Conservation (phyloP, 1,140 invertebrate species). For the Hycleus cichorii region DNA sequence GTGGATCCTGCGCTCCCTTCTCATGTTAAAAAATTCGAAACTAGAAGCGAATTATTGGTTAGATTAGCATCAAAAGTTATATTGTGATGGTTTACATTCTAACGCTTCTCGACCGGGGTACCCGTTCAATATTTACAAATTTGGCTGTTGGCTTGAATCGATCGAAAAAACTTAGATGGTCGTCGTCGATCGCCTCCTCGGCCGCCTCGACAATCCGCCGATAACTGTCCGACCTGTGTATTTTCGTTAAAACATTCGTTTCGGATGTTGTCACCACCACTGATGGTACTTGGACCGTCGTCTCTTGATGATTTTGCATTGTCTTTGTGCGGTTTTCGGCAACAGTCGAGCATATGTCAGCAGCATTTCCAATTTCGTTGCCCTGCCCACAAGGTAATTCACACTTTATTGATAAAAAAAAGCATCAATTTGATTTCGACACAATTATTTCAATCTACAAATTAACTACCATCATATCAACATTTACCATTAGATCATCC, state of each 20-base stretch:
- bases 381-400: constrained; percentile 52
- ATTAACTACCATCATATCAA: not conserved
- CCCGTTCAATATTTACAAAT: constrained; percentile 38
- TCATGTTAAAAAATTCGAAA: constrained; percentile 47
- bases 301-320: constrained; percentile 4
- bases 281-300: constrained; percentile 2
- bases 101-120: constrained; percentile 33
- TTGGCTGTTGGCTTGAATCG: constrained; percentile 46
- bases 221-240: constrained; percentile 47
- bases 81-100: constrained; percentile 31
- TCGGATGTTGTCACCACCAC: constrained; percentile 37
- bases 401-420: constrained; percentile 7
- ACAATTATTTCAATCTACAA: no score
- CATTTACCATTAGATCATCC: no score
- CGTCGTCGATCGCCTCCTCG: constrained; percentile 40
- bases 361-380: constrained; percentile 53
- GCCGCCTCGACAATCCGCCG: constrained; percentile 44
- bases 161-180: constrained; percentile 47
- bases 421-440: not conserved
- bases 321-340: constrained; percentile 32
- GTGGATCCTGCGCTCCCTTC: constrained; percentile 40
- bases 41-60: constrained; percentile 24
- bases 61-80: not conserved
- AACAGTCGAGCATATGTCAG: constrained; percentile 53
- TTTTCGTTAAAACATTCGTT: constrained; percentile 41